A percentile compares a stretch with the other conserved stretches of the same genome.
These are phyloP conservation scores for Sericinus montela DNA, from an alignment of 2,888 invertebrate genomes.

Conservation along the genomic window DNA sequence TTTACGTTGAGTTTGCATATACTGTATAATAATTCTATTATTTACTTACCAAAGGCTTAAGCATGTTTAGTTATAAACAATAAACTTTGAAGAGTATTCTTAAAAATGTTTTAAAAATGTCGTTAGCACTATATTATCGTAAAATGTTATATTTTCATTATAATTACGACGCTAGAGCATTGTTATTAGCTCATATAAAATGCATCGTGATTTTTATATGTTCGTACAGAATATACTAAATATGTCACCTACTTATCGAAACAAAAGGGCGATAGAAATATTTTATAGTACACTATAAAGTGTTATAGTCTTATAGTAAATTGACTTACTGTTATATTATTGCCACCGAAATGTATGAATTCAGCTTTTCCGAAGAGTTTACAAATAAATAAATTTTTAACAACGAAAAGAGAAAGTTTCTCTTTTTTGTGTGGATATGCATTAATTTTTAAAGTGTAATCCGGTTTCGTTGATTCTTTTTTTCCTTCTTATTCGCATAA, in stretches of 20 bases:
- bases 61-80: neutral
- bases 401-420: too few species aligned
- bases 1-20: too few species aligned
- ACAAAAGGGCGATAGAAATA: neutral
- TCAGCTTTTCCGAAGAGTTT: too few species aligned
- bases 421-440: too few species aligned
- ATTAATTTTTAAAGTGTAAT: too few species aligned
- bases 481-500: too few species aligned
- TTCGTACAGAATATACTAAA: neutral
- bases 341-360: too few species aligned
- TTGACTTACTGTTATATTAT: too few species aligned
- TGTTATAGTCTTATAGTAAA: neutral
- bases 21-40: neutral
- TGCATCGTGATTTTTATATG: neutral
- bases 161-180: neutral
- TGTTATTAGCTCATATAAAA: neutral
- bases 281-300: constrained; percentile 5
- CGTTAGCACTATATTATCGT: neutral
- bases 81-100: neutral
- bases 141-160: constrained; percentile 4
- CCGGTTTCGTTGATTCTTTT: too few species aligned
- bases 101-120: neutral
- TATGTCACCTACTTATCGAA: neutral
- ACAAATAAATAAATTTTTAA: too few species aligned
- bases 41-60: constrained; percentile 3